Evolutionary conservation across 2,888 invertebrate genomes (phyloP).

Genomic region (Eupelmus urozonus): DNA sequence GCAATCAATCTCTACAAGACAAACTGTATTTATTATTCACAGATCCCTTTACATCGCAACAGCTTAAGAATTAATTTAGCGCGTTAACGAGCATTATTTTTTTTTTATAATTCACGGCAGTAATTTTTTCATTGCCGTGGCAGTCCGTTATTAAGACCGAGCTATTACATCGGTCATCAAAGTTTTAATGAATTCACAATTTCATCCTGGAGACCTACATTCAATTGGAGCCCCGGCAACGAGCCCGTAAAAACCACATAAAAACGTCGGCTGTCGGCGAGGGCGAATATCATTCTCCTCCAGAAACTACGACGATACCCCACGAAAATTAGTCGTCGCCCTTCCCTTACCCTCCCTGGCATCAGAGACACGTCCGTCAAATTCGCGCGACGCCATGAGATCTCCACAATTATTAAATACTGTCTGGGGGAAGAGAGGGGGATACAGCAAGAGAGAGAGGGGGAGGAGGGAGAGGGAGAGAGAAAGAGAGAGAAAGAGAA

Average conservation of each 20-base stretch:
- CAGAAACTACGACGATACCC: background rate
- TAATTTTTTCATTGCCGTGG: no score
- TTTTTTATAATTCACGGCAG: no score
- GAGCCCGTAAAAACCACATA: background rate
- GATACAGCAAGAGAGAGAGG: no score
- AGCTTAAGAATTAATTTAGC: no score
- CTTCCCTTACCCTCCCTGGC: background rate
- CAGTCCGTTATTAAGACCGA: no score
- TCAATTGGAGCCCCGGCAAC: background rate
- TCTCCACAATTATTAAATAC: background rate
- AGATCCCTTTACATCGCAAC: no score
- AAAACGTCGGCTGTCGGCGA: background rate
- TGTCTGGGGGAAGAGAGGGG: no score
- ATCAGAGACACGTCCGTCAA: background rate
- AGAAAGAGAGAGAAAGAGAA: no score
- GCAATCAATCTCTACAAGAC: no score
- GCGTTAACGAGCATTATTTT: no score
- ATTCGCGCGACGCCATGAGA: background rate
- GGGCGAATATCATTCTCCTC: background rate
- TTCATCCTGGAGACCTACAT: background rate
- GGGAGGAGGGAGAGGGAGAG: background rate
- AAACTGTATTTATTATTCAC: no score
- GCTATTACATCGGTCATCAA: background rate
- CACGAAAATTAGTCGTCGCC: background rate
- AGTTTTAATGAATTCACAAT: background rate